Percentiles rank a stretch among this genome's conserved stretches.
These are phyloP conservation scores for Phasia obesa DNA, from an alignment of 2,888 invertebrate species.

Conservation along the genomic window DNA sequence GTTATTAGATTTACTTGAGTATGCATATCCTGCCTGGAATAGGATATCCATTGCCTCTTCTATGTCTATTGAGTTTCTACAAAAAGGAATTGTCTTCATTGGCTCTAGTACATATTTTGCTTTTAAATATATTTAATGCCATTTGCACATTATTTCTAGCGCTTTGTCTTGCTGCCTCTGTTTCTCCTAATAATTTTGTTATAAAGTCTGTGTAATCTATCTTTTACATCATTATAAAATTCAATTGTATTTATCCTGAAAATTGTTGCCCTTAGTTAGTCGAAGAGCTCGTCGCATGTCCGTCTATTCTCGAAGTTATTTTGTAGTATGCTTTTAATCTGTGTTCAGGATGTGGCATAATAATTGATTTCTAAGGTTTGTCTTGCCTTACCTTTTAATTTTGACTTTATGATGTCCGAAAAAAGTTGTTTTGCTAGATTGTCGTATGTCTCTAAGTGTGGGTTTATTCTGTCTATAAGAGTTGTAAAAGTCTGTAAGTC, in stretches of 20 bases:
- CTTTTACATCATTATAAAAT: neutral
- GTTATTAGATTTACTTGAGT: neutral
- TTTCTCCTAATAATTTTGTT: neutral
- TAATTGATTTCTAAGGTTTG: neutral
- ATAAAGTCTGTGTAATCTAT: neutral
- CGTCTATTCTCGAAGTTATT: neutral
- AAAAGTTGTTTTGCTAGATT: neutral
- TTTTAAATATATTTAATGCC: neutral
- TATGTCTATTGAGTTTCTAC: slow-evolving; percentile 1
- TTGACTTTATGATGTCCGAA: neutral
- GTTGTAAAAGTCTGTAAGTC: neutral
- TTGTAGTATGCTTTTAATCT: neutral
- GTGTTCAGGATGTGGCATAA: too few species aligned
- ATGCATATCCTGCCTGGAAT: slow-evolving; percentile 6
- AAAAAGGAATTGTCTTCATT: slow-evolving; percentile 3
- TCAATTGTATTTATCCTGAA: neutral
- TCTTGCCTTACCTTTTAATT: neutral
- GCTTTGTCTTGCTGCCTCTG: neutral
- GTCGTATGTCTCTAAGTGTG: slow-evolving; percentile 1
- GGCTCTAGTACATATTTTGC: neutral
- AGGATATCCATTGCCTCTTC: slow-evolving; percentile 6
- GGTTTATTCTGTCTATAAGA: neutral
- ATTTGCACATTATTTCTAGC: neutral
- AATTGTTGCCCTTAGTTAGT: neutral
- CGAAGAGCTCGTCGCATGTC: neutral